phyloP scores from a whole-genome alignment of 2,888 invertebrate species.

The Eilema sororculum region DNA sequence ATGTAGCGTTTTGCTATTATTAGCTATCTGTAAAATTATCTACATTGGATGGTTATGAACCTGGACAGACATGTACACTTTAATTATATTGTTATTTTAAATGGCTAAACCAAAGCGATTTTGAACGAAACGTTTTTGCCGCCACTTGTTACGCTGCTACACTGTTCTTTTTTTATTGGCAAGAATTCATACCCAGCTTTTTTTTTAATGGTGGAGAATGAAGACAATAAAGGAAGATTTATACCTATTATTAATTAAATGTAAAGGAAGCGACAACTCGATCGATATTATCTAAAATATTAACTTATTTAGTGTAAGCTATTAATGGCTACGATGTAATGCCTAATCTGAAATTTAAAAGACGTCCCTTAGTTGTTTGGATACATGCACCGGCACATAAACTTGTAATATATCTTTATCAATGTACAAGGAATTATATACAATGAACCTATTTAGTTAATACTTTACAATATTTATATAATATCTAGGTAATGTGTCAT shows the following conservation, averaged over 20 bases:
- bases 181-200: slow-evolving; percentile 69
- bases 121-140: slow-evolving; percentile 71
- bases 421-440: slow-evolving; percentile 22
- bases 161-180: slow-evolving; percentile 58
- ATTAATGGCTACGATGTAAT: slow-evolving; percentile 67
- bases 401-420: not conserved
- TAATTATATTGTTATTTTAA: slow-evolving; percentile 62
- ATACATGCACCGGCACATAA: slow-evolving; percentile 59
- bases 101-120: slow-evolving; percentile 82
- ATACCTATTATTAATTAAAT: slow-evolving; percentile 82
- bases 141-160: slow-evolving; percentile 79
- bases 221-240: slow-evolving; percentile 87
- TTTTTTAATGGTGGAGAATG: slow-evolving; percentile 79
- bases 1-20: slow-evolving; percentile 54
- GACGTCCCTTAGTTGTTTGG: slow-evolving; percentile 57
- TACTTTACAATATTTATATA: slow-evolving; percentile 35
- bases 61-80: slow-evolving; percentile 68
- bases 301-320: slow-evolving; percentile 78
- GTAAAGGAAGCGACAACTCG: slow-evolving; percentile 77
- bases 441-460: slow-evolving; percentile 36
- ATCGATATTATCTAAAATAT: slow-evolving; percentile 80
- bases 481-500: slow-evolving; percentile 1
- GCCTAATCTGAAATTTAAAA: slow-evolving; percentile 64
- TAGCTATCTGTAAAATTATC: slow-evolving; percentile 58
- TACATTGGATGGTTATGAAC: slow-evolving; percentile 77